These are phyloP conservation scores for Meda fulgida DNA, from an alignment of 2,797 vertebrate genomes.

Conservation along the genomic window DNA sequence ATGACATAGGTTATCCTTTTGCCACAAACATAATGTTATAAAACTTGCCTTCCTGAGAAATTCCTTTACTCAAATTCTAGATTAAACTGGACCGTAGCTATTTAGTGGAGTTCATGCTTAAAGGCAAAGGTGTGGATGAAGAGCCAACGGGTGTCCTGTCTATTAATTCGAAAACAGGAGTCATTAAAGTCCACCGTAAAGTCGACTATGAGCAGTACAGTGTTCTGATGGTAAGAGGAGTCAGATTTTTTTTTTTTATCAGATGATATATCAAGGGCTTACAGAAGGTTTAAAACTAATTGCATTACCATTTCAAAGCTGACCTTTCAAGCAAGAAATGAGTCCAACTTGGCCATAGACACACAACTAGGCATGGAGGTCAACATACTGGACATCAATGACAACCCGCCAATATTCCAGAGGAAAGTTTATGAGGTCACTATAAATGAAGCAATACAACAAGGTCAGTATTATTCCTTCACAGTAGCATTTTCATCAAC, in stretches of 20 bases:
- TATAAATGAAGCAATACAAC: slow-evolving; percentile 59
- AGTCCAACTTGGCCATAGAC: slow-evolving; percentile 51
- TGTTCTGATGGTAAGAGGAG: slow-evolving; percentile 56
- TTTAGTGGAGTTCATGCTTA: slow-evolving; percentile 60
- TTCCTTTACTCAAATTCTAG: slow-evolving; percentile 54
- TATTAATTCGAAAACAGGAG: slow-evolving; percentile 63
- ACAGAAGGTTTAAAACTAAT: not conserved
- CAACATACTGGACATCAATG: slow-evolving; percentile 75
- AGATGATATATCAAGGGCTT: not conserved
- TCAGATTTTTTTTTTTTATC: not conserved
- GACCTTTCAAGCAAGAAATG: slow-evolving; percentile 65
- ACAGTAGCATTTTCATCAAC: not conserved
- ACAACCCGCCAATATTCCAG: slow-evolving; percentile 74
- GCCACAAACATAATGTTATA: not conserved
- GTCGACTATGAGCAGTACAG: slow-evolving; percentile 70
- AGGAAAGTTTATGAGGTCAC: slow-evolving; percentile 62
- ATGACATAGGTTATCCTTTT: not conserved
- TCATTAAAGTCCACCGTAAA: slow-evolving; percentile 61
- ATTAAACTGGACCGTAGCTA: slow-evolving; percentile 54
- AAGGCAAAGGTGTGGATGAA: slow-evolving; percentile 71
- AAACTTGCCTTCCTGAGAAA: not conserved
- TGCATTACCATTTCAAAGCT: slow-evolving; percentile 61
- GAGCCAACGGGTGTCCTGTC: slow-evolving; percentile 72
- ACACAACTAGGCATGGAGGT: slow-evolving; percentile 71
- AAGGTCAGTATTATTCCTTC: slow-evolving; percentile 66